phyloP scores from a whole-genome alignment of 2,797 vertebrate genomes.

The Chaunax sp. region DNA sequence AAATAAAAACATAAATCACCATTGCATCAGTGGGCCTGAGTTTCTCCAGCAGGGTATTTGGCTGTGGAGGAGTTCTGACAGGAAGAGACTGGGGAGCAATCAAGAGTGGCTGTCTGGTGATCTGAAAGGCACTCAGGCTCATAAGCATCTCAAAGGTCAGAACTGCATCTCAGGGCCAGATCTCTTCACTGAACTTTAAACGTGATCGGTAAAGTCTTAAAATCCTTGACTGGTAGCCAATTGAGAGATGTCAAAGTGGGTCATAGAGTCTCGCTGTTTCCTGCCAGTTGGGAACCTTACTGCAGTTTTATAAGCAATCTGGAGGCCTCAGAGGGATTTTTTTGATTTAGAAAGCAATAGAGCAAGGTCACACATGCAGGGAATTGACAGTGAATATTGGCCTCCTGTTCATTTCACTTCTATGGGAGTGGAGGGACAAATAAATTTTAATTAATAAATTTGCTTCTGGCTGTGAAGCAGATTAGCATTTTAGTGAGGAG shows the following conservation, averaged over 20 bases:
- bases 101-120: slow-evolving; percentile 37
- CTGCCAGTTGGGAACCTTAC: slow-evolving; percentile 8
- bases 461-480: no score
- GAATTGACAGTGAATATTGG: no score
- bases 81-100: slow-evolving; percentile 34
- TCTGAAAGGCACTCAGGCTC: slow-evolving; percentile 39
- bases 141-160: slow-evolving; percentile 48
- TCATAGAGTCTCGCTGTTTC: background rate
- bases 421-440: no score
- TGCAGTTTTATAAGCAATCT: slow-evolving; percentile 23
- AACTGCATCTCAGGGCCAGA: slow-evolving; percentile 25
- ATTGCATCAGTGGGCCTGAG: slow-evolving; percentile 19
- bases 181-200: slow-evolving; percentile 37
- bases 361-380: background rate
- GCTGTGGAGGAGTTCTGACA: slow-evolving; percentile 28
- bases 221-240: slow-evolving; percentile 37
- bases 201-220: slow-evolving; percentile 38
- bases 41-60: slow-evolving; percentile 29
- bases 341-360: background rate
- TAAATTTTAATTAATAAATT: no score
- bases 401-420: no score
- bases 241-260: slow-evolving; percentile 8
- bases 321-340: background rate
- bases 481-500: no score
- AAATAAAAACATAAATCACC: background rate